Evolutionary conservation across 2,113 vertebrate species (phyloP).

Genomic region (Plotosus lineatus): DNA sequence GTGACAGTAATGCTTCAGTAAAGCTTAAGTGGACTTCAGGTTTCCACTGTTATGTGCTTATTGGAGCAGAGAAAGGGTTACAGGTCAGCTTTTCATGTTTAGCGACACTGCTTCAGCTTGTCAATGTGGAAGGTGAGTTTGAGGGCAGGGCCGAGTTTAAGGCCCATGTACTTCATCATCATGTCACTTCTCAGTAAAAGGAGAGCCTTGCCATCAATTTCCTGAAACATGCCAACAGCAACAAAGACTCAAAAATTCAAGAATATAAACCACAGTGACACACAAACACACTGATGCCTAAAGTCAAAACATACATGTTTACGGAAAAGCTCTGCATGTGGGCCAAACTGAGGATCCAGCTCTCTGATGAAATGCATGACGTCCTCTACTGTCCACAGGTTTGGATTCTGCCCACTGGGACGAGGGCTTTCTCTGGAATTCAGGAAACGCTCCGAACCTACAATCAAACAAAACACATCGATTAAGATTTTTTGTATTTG

Average conservation of each 20-base stretch:
- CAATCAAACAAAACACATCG: neutral
- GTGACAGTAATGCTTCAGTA: constrained; percentile 53
- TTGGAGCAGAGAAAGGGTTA: constrained; percentile 30
- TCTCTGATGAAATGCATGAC: constrained; percentile 95
- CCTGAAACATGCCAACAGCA: constrained; percentile 66
- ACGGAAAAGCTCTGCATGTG: constrained; percentile 93
- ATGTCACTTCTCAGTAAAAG: constrained; percentile 87
- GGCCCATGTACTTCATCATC: constrained; percentile 99
- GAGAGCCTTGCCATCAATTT: constrained; percentile 90
- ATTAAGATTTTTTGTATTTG: neutral
- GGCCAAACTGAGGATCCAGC: constrained; percentile 88
- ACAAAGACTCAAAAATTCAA: neutral
- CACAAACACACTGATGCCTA: neutral
- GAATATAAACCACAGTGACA: neutral
- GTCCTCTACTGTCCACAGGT: constrained; percentile 90
- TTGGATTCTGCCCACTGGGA: constrained; percentile 81
- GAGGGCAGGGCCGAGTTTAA: constrained; percentile 95
- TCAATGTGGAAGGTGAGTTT: constrained; percentile 98
- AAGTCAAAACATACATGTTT: constrained; percentile 82
- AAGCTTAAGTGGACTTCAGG: constrained; percentile 42
- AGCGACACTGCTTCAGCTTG: constrained; percentile 91
- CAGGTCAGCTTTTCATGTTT: constrained; percentile 46
- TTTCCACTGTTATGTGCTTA: constrained; percentile 57
- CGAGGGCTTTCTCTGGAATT: constrained; percentile 70
- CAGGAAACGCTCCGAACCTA: constrained; percentile 78